Evolutionary conservation across 2,113 vertebrate species (phyloP).

Genomic region (Arothron firmamentum): DNA sequence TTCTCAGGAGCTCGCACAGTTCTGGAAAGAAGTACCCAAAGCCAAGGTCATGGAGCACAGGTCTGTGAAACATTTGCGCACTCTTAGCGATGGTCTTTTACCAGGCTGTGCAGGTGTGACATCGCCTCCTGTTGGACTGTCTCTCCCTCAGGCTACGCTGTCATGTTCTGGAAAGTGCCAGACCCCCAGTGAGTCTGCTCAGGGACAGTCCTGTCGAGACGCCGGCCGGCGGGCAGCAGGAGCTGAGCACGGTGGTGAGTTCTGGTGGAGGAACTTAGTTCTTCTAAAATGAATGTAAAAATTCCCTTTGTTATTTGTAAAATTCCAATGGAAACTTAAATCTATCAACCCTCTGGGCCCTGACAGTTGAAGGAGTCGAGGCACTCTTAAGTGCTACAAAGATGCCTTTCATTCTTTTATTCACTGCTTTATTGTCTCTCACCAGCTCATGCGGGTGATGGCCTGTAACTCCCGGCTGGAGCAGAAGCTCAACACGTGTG

Average conservation of each 20-base stretch:
- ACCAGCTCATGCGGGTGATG: constrained; percentile 82
- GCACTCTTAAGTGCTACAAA: not conserved
- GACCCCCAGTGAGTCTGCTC: constrained; percentile 68
- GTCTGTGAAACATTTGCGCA: constrained; percentile 52
- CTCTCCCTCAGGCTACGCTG: constrained; percentile 82
- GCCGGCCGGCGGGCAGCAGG: constrained; percentile 68
- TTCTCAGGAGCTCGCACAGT: constrained; percentile 83
- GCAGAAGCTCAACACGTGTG: constrained; percentile 82
- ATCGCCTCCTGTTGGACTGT: not conserved
- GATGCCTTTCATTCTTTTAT: not conserved
- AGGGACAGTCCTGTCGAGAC: constrained; percentile 65
- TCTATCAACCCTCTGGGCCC: not conserved
- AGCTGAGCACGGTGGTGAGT: constrained; percentile 82
- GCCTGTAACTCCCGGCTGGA: constrained; percentile 82
- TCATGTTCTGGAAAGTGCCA: constrained; percentile 81
- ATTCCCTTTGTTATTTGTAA: too few relatives aligned
- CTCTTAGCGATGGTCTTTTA: too few relatives aligned
- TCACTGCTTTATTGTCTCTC: constrained; percentile 12
- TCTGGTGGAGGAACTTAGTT: not conserved
- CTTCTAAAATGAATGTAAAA: not conserved
- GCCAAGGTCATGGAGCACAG: constrained; percentile 91
- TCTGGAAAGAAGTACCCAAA: constrained; percentile 94
- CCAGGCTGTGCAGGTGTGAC: too few relatives aligned
- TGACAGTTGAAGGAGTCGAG: not conserved
- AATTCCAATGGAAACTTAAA: too few relatives aligned